phyloP scores from a whole-genome alignment of 2,113 vertebrate species.

The Steatornis caripensis region DNA sequence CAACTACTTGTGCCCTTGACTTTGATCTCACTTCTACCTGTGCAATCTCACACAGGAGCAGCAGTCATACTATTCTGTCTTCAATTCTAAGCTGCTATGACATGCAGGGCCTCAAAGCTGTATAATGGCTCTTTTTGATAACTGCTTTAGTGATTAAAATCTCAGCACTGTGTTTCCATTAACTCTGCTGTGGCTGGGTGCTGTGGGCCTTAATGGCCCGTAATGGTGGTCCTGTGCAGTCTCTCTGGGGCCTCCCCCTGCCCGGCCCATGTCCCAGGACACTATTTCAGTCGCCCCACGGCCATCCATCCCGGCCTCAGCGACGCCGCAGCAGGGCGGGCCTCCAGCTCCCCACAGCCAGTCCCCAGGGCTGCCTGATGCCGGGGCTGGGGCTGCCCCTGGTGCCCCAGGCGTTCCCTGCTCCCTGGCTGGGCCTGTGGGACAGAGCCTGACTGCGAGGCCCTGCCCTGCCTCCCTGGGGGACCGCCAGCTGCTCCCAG shows the following conservation, averaged over 20 bases:
- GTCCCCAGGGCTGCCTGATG: not conserved
- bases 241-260: fast-evolving
- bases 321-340: fast-evolving
- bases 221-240: not conserved
- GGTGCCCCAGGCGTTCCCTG: not conserved
- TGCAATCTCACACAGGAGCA: not conserved
- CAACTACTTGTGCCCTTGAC: not conserved
- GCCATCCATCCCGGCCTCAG: not conserved
- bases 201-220: not conserved
- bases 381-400: fast-evolving
- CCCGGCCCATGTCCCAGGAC: not conserved
- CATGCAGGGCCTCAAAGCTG: not conserved
- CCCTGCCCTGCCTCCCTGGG: not conserved
- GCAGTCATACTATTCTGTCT: not conserved
- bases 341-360: not conserved
- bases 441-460: not conserved
- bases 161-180: not conserved
- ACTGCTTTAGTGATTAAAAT: not conserved
- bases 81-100: fast-evolving
- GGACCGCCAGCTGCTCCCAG: not conserved
- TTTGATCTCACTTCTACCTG: not conserved
- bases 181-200: not conserved
- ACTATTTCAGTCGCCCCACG: not conserved
- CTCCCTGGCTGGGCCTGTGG: not conserved
- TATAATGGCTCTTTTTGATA: not conserved